Conservation (phyloP, 2,113 vertebrate species). For the Genyomyrus donnyi region DNA sequence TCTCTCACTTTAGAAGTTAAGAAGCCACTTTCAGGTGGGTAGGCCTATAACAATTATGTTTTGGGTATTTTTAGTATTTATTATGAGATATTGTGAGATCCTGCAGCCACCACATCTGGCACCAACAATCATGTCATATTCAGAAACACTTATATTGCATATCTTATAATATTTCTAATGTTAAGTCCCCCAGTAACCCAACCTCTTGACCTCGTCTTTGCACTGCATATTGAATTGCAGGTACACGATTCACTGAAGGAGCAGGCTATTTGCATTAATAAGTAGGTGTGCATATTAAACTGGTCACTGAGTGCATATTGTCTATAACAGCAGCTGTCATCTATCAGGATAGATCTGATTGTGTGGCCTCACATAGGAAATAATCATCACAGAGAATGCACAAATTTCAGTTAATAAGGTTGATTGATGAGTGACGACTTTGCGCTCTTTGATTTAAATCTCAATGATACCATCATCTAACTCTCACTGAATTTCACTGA, state of each 20-base stretch:
- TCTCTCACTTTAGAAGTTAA: conserved; percentile 63
- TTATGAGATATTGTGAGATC: not conserved
- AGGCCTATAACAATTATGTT: not conserved
- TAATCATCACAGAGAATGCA: not conserved
- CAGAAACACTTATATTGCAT: not conserved
- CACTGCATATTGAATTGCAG: not conserved
- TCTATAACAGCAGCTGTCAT: not conserved
- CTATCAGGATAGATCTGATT: not conserved
- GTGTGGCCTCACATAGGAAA: not conserved
- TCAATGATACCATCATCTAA: not conserved
- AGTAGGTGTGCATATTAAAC: not conserved
- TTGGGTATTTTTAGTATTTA: not conserved
- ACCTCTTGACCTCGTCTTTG: not conserved
- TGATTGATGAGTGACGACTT: not conserved
- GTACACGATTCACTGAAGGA: not conserved
- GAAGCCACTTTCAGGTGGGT: conserved; percentile 69
- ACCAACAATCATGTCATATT: not conserved
- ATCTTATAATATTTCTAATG: not conserved
- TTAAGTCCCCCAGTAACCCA: not conserved
- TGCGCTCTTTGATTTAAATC: not conserved
- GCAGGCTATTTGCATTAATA: not conserved
- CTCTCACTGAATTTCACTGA: not conserved
- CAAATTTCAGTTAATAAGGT: not conserved
- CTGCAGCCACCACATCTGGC: not conserved
- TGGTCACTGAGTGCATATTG: not conserved